These are phyloP conservation scores for Cheumatopsyche charites DNA, from an alignment of 1,140 invertebrate genomes.

Conservation along the genomic window DNA sequence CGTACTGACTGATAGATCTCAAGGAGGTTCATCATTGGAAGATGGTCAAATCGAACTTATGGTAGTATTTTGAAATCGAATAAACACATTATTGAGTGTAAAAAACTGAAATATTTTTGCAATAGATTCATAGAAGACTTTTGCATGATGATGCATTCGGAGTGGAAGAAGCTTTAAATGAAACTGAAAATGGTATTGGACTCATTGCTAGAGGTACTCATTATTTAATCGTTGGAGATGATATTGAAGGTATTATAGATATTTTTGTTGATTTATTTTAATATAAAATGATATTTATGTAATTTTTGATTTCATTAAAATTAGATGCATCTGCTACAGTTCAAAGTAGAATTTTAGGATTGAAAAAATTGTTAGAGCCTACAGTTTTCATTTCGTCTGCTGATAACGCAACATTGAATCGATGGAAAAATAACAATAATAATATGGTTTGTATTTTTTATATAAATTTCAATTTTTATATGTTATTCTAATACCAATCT, in stretches of 20 bases:
- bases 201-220: slow-evolving; percentile 83
- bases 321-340: neutral
- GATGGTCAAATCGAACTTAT: slow-evolving; percentile 81
- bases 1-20: slow-evolving; percentile 84
- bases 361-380: slow-evolving; percentile 53
- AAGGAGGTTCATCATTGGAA: slow-evolving; percentile 82
- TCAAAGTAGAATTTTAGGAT: slow-evolving; percentile 50
- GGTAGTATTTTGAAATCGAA: slow-evolving; percentile 58
- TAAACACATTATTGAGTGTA: neutral
- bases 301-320: slow-evolving; percentile 5
- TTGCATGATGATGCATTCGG: slow-evolving; percentile 91
- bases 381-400: slow-evolving; percentile 59
- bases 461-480: neutral
- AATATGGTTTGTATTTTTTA: slow-evolving; percentile 56
- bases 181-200: slow-evolving; percentile 77
- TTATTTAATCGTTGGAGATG: slow-evolving; percentile 63
- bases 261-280: neutral
- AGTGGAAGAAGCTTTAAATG: slow-evolving; percentile 91
- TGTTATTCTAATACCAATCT: neutral
- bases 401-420: slow-evolving; percentile 52
- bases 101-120: neutral
- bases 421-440: slow-evolving; percentile 55
- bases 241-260: neutral
- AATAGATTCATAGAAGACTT: slow-evolving; percentile 81
- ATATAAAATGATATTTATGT: neutral